Base-by-base conservation (phyloP, 2,888 invertebrate species). In the Parnassius glacialis region DNA sequence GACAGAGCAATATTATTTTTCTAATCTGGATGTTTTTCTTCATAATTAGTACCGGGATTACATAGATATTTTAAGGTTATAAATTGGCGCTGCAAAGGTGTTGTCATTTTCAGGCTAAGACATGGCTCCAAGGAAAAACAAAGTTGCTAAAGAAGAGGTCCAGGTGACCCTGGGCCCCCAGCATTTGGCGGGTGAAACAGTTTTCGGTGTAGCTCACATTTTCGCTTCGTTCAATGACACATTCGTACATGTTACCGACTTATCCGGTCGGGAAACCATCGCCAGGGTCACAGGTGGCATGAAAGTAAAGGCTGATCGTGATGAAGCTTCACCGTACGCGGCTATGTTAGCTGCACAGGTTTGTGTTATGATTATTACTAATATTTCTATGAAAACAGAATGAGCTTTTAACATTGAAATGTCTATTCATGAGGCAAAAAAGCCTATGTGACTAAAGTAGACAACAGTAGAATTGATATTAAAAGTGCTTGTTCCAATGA, bases 281-380 rank as follows among this genome's bases (percentile, higher is more conserved):
- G 96, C 97, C 70, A 94, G 99, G 81, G 97, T 99, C 60, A 99
- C 99, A 74, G 97, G 98, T 76, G 98, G 98, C 66, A 99, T 99
- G 99, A 99, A 99, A 93, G 99, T 99, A 54, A 99, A 99, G 92
- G 99, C 99, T 75, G 99, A 99, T 93, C 96, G 99, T 93, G 99
- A 99, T 92, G 99, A 99, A 92, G 98, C 99, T 69, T 99, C 99
- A 54, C 99, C 99, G 55, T 99, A 99, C 85, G 99, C 99, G 79
- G 99, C 99, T 95, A 99, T 99, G 99, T 98, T 99, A 92, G 99
- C 99, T 75, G 99, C 99, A 71, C 99, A 99, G 94, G 97, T 97
- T 58, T 11, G 12, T 52, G 52, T 2, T 2, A 51, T 20, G 16
- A 51, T 5, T 48, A 10, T 44, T 44, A 50, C 34, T 7, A 34